Evolutionary conservation across 2,797 vertebrate genomes (phyloP).

Genomic region (Falco biarmicus): DNA sequence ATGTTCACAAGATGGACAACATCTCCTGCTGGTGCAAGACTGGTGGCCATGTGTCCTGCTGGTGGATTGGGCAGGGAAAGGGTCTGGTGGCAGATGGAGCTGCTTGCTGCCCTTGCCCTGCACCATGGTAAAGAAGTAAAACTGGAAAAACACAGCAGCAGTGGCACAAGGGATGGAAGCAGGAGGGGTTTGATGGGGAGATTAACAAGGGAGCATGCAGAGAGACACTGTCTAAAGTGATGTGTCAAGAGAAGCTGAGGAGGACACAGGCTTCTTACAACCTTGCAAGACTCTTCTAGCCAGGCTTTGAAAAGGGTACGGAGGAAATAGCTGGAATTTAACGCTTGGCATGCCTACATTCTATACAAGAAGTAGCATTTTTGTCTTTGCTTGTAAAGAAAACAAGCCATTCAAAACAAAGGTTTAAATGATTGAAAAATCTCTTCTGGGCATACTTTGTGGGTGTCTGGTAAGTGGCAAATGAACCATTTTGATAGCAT

Average conservation of each 20-base stretch:
- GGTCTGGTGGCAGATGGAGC: background rate
- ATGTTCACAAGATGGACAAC: background rate
- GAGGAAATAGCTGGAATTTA: background rate
- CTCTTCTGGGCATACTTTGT: background rate
- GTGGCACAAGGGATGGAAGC: background rate
- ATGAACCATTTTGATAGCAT: background rate
- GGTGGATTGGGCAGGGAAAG: background rate
- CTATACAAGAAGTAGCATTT: background rate
- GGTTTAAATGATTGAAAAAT: background rate
- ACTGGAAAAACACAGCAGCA: accelerated
- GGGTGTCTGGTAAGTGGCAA: background rate
- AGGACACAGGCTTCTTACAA: background rate
- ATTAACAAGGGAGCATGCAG: background rate
- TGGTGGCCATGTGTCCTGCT: background rate
- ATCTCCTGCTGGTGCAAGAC: background rate
- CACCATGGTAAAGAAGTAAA: background rate
- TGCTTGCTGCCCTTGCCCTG: background rate
- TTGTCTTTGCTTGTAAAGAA: background rate
- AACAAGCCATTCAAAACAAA: background rate
- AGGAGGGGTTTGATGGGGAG: background rate
- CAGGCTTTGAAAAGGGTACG: background rate
- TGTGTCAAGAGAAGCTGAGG: background rate
- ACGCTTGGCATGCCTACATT: background rate
- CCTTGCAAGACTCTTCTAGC: background rate
- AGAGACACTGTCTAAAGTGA: background rate